Evolutionary conservation across 1,140 invertebrate genomes (phyloP).

Genomic region (Zaprionus lachaisei): DNA sequence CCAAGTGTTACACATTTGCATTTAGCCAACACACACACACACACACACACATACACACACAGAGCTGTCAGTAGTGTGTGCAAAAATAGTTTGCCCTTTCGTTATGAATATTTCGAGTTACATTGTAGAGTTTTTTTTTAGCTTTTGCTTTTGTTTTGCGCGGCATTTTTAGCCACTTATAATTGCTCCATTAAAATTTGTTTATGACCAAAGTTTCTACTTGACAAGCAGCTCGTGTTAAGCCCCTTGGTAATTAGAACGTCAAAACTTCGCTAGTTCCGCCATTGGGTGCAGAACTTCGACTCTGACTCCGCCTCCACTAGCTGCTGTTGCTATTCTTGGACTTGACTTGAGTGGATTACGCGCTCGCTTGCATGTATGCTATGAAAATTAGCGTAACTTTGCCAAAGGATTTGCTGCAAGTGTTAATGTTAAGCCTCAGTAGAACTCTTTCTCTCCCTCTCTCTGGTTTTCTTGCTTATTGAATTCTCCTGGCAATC

Average conservation of each 20-base stretch:
- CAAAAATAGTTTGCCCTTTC: slow-evolving; percentile 69
- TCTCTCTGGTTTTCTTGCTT: neutral
- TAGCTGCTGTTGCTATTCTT: slow-evolving; percentile 51
- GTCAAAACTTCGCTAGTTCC: slow-evolving; percentile 51
- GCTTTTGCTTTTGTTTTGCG: slow-evolving; percentile 45
- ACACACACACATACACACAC: neutral
- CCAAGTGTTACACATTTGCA: slow-evolving; percentile 78
- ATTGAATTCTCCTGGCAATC: neutral
- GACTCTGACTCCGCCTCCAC: neutral
- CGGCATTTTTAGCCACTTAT: slow-evolving; percentile 74
- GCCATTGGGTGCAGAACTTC: neutral
- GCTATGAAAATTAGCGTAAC: slow-evolving; percentile 13
- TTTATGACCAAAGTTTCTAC: slow-evolving; percentile 74
- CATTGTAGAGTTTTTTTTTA: slow-evolving; percentile 15
- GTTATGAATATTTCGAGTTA: slow-evolving; percentile 59
- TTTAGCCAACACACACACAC: slow-evolving; percentile 43
- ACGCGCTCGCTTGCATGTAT: slow-evolving; percentile 9
- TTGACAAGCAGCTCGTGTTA: slow-evolving; percentile 57
- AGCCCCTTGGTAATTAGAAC: slow-evolving; percentile 67
- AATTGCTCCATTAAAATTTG: slow-evolving; percentile 83
- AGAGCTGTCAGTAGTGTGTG: slow-evolving; percentile 24
- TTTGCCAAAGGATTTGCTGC: slow-evolving; percentile 14
- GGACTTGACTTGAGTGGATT: slow-evolving; percentile 22
- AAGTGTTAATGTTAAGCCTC: neutral
- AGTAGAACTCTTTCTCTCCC: neutral